phyloP scores from a whole-genome alignment of 2,888 invertebrate genomes.

The Drosophila niveifrons region DNA sequence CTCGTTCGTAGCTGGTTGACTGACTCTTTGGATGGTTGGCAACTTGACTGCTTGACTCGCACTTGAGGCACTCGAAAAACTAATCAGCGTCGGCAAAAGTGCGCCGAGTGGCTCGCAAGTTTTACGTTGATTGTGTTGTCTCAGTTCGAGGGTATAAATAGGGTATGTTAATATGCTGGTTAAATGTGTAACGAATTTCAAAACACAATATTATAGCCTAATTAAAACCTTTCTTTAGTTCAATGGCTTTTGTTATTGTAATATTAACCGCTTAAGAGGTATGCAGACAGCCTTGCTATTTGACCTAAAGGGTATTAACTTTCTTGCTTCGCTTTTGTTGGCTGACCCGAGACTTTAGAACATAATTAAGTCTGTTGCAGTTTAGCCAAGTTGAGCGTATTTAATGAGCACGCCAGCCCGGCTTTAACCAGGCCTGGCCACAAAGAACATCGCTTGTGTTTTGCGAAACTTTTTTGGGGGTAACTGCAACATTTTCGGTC shows the following conservation, averaged over 20 bases:
- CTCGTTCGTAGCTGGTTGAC: slow-evolving; percentile 34
- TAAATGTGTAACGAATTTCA: background rate
- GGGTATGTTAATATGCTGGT: background rate
- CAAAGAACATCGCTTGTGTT: slow-evolving; percentile 60
- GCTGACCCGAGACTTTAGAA: slow-evolving; percentile 61
- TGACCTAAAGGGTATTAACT: slow-evolving; percentile 27
- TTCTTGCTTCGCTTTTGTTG: slow-evolving; percentile 21
- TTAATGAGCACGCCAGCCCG: slow-evolving; percentile 69
- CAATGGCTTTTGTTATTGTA: background rate
- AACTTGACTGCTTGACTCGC: slow-evolving; percentile 61
- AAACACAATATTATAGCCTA: background rate
- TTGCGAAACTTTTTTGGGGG: slow-evolving; percentile 31
- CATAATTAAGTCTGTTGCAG: slow-evolving; percentile 78
- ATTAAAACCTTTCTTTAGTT: background rate
- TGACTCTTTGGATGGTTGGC: slow-evolving; percentile 38
- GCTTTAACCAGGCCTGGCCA: slow-evolving; percentile 7
- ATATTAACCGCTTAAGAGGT: background rate
- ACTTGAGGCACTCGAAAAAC: slow-evolving; percentile 77
- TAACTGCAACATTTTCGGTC: slow-evolving; percentile 49
- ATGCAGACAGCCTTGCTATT: background rate
- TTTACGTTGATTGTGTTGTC: slow-evolving; percentile 50
- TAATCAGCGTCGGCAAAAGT: slow-evolving; percentile 69
- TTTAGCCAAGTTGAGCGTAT: slow-evolving; percentile 64
- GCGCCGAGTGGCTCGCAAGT: slow-evolving; percentile 54
- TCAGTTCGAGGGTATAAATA: background rate